phyloP scores from a whole-genome alignment of 2,113 vertebrate species.

The Dromiciops gliroides region DNA sequence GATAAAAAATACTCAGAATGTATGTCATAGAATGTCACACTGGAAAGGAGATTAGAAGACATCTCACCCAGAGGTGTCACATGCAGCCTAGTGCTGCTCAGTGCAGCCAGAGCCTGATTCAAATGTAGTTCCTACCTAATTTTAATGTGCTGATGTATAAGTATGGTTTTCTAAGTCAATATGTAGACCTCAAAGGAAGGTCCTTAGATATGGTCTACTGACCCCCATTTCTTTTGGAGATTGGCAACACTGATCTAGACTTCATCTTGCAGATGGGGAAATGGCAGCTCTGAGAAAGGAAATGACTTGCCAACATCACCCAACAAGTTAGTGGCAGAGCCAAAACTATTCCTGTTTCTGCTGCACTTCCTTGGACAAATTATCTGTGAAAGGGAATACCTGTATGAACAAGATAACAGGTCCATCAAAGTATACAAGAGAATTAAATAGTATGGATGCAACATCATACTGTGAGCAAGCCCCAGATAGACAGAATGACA shows the following conservation, averaged over 20 bases:
- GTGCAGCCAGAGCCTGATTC: not conserved
- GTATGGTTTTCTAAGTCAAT: not conserved
- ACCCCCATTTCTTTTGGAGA: not conserved
- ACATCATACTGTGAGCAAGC: not conserved
- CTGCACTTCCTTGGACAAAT: not conserved
- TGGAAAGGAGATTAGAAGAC: not conserved
- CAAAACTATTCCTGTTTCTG: not conserved
- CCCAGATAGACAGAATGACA: not conserved
- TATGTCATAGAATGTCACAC: not conserved
- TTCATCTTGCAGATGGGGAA: not conserved
- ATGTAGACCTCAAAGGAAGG: not conserved
- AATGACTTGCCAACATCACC: not conserved
- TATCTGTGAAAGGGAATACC: not conserved
- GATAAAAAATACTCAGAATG: not conserved
- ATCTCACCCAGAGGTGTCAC: not conserved
- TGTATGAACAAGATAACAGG: not conserved
- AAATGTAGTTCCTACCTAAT: not conserved
- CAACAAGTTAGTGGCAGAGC: not conserved
- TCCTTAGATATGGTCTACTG: not conserved
- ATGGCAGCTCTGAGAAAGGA: not conserved
- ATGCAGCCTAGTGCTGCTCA: not conserved
- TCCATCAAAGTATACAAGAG: not conserved
- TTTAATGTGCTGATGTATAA: not conserved
- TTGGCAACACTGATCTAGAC: not conserved
- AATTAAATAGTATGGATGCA: not conserved